A percentile compares a stretch with the other conserved stretches of the same genome.
Evolutionary conservation across 1,140 invertebrate species (phyloP).

Genomic region (Leptopilina boulardi): DNA sequence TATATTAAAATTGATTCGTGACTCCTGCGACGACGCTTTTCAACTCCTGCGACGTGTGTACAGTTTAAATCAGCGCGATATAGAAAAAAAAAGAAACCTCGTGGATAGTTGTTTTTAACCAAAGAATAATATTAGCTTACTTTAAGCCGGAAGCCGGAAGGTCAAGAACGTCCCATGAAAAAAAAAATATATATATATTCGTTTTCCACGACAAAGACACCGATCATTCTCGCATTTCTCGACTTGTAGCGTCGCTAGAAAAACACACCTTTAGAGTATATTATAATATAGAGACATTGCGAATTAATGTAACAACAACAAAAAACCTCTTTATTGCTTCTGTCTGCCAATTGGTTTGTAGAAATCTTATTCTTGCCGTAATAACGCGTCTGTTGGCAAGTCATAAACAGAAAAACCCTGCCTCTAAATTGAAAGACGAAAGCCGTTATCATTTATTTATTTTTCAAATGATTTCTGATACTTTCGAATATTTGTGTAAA

Average conservation of each 20-base stretch:
- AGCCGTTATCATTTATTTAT: background rate
- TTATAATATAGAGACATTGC: conserved; percentile 18
- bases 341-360: conserved; percentile 8
- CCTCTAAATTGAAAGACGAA: background rate
- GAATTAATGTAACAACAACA: conserved; percentile 40
- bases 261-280: conserved; percentile 1
- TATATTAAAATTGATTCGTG: conserved; percentile 65
- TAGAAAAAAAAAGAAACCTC: background rate
- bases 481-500: no score
- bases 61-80: conserved; percentile 19
- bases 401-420: background rate
- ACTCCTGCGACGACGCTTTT: conserved; percentile 44
- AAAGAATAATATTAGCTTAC: conserved; percentile 72
- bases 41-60: conserved; percentile 40
- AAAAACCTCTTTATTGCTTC: background rate
- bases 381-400: background rate
- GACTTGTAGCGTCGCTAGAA: conserved; percentile 42
- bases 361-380: conserved; percentile 21
- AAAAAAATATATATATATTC: background rate
- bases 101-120: conserved; percentile 72
- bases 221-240: conserved; percentile 35
- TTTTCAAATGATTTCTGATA: background rate
- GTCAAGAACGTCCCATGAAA: conserved; percentile 42
- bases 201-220: conserved; percentile 33
- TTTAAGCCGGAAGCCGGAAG: conserved; percentile 56